phyloP scores from a whole-genome alignment of 2,888 invertebrate species.

The Thumatha senex region DNA sequence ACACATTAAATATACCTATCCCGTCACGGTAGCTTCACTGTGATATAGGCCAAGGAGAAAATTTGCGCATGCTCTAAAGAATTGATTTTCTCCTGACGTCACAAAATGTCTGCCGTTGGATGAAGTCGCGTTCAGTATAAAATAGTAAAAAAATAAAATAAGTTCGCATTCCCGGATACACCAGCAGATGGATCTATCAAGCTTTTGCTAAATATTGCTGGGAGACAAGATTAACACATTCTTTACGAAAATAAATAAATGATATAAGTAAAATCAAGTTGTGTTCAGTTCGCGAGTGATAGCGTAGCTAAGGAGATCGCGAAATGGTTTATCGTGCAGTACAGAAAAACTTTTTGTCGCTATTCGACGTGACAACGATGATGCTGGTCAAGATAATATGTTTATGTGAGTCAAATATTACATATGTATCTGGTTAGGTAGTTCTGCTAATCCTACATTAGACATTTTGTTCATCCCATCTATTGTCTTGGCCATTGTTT shows the following conservation, averaged over 20 bases:
- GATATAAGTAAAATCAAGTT: slow-evolving; percentile 35
- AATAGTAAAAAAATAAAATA: slow-evolving; percentile 61
- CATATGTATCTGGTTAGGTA: slow-evolving; percentile 10
- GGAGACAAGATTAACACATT: slow-evolving; percentile 36
- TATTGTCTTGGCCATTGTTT: slow-evolving; percentile 17
- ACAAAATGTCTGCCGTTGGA: slow-evolving; percentile 71
- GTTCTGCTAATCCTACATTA: neutral
- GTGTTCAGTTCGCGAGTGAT: slow-evolving; percentile 45
- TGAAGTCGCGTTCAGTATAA: slow-evolving; percentile 61
- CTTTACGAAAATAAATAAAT: slow-evolving; percentile 39
- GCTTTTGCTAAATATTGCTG: slow-evolving; percentile 46
- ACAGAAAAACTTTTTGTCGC: slow-evolving; percentile 51
- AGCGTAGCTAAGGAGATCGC: slow-evolving; percentile 58
- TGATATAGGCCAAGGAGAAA: slow-evolving; percentile 72
- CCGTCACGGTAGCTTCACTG: slow-evolving; percentile 56
- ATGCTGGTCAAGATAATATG: slow-evolving; percentile 61
- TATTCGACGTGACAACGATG: slow-evolving; percentile 48
- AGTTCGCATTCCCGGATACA: slow-evolving; percentile 48
- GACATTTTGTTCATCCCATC: neutral
- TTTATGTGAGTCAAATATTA: slow-evolving; percentile 65
- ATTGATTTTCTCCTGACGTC: slow-evolving; percentile 79
- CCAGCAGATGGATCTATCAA: slow-evolving; percentile 57
- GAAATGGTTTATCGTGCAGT: slow-evolving; percentile 56
- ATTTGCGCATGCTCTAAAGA: slow-evolving; percentile 66
- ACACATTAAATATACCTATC: slow-evolving; percentile 44